These are phyloP conservation scores for Ganaspis sp. DNA, from an alignment of 1,140 invertebrate genomes.

Conservation along the genomic window DNA sequence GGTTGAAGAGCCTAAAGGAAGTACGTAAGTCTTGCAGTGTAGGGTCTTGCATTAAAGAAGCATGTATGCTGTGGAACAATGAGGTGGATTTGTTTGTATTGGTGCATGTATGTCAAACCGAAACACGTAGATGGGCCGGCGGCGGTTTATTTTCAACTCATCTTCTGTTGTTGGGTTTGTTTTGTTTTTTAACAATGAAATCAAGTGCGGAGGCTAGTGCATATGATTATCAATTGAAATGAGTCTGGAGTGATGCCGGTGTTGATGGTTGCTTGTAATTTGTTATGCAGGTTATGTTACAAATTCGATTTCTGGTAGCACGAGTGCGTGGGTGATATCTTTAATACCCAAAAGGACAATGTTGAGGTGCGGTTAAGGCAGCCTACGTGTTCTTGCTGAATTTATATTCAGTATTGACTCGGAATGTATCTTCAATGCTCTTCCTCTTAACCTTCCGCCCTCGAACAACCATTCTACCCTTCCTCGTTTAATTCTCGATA, in stretches of 20 bases:
- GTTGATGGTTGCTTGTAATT: constrained; percentile 13
- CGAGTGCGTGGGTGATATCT: constrained; percentile 28
- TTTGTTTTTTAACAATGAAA: neutral
- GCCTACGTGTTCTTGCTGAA: constrained; percentile 49
- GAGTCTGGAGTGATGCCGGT: neutral
- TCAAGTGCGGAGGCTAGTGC: neutral
- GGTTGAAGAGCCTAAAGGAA: neutral
- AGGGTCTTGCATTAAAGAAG: constrained; percentile 3
- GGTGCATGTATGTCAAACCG: constrained; percentile 2
- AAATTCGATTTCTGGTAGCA: constrained; percentile 22
- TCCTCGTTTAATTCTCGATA: constrained; percentile 37
- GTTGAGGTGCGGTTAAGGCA: constrained; percentile 36
- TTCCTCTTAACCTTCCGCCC: constrained; percentile 27
- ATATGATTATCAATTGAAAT: neutral
- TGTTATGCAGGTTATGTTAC: neutral
- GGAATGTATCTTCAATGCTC: constrained; percentile 36
- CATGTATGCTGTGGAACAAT: constrained; percentile 30
- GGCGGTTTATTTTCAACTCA: neutral
- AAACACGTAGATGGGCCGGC: neutral
- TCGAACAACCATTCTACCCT: constrained; percentile 28
- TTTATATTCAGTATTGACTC: constrained; percentile 44
- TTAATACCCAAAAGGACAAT: constrained; percentile 46
- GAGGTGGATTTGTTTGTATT: neutral
- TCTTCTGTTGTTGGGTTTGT: neutral
- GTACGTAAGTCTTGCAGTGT: constrained; percentile 7